phyloP scores from a whole-genome alignment of 1,140 invertebrate species.

The Cecropterus lyciades region DNA sequence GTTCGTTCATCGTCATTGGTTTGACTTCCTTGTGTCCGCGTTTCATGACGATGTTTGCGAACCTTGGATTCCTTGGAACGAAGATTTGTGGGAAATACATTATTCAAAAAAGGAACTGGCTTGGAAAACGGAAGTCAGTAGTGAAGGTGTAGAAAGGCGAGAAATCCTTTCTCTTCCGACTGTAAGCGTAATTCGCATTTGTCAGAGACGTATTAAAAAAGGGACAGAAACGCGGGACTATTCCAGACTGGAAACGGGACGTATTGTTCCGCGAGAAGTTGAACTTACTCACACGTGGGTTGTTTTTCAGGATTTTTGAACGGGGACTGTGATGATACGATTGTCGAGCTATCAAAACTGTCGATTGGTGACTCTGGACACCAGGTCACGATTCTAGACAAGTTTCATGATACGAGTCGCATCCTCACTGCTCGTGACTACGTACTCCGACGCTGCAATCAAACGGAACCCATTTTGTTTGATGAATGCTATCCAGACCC shows the following conservation, averaged over 20 bases:
- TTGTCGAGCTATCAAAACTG: slow-evolving; percentile 80
- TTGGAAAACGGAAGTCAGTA: not conserved
- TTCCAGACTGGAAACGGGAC: not conserved
- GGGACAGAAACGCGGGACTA: too few relatives aligned
- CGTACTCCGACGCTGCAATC: slow-evolving; percentile 87
- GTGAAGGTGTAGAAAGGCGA: too few relatives aligned
- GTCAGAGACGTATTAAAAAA: too few relatives aligned
- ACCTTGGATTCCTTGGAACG: not conserved
- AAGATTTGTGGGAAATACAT: not conserved
- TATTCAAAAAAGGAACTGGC: not conserved
- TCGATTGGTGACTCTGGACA: slow-evolving; percentile 74
- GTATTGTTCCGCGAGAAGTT: too few relatives aligned
- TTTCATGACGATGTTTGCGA: slow-evolving; percentile 10
- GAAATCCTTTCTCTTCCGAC: too few relatives aligned
- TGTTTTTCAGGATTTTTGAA: slow-evolving; percentile 78
- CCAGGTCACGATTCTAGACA: slow-evolving; percentile 70
- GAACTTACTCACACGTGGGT: slow-evolving; percentile 35
- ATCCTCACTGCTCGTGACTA: slow-evolving; percentile 81
- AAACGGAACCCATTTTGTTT: slow-evolving; percentile 86
- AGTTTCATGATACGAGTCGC: slow-evolving; percentile 67
- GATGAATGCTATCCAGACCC: slow-evolving; percentile 85
- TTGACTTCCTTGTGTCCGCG: slow-evolving; percentile 60
- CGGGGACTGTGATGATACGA: slow-evolving; percentile 83
- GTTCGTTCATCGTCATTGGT: slow-evolving; percentile 56
- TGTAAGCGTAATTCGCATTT: too few relatives aligned